Percentiles rank a stretch among this genome's conserved stretches.
Conservation (phyloP, 2,797 vertebrate genomes). For the Etheostoma nigrum region DNA sequence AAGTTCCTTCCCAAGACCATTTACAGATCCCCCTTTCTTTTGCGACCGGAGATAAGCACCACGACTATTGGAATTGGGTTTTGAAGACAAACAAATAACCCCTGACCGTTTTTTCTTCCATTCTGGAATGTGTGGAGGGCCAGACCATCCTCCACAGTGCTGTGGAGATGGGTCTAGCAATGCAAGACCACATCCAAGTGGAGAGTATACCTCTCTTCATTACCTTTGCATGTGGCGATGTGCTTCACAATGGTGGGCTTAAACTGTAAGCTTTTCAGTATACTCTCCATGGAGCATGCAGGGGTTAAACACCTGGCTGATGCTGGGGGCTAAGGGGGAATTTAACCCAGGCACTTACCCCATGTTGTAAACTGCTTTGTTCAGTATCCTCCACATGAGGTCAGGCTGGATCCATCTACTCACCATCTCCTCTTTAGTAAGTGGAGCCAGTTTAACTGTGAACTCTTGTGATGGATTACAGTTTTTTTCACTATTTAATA, state of each 20-base stretch:
- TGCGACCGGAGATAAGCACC: no score
- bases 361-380: constrained; percentile 25
- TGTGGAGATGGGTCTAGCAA: no score
- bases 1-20: no score
- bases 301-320: background rate
- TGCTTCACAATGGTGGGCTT: background rate
- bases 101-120: no score
- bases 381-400: constrained; percentile 65
- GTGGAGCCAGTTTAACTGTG: background rate
- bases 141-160: no score
- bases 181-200: no score
- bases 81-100: no score
- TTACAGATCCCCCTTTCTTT: no score
- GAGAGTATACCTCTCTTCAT: constrained; percentile 23
- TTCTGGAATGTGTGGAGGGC: no score
- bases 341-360: background rate
- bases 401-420: constrained; percentile 64
- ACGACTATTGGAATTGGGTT: no score
- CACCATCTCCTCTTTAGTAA: background rate
- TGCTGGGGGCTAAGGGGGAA: no score
- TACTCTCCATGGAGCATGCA: background rate
- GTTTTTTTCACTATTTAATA: constrained; percentile 40
- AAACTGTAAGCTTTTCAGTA: background rate
- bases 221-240: background rate
- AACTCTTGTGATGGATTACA: constrained; percentile 35